Base-by-base conservation (phyloP, 2,113 vertebrate genomes). In the Delphinus delphis region DNA sequence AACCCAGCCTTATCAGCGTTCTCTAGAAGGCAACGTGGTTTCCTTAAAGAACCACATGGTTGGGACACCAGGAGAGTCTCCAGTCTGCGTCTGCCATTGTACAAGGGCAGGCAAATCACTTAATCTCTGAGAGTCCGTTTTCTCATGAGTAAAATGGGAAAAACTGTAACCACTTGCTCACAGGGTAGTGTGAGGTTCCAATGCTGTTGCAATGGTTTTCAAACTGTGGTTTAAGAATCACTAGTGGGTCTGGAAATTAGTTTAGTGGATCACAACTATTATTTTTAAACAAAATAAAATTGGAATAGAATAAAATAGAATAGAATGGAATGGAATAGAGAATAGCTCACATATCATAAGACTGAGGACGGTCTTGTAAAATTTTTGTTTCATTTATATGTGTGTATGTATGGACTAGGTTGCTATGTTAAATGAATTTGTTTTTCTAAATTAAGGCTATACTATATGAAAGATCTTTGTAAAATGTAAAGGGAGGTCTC, bases 401-500 rank as follows among this genome's bases (percentile, higher is more conserved):
- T 53, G 63, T 36, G 3, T 23, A n/a, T 63, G 67, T 41, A 21
- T 60, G 33, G 28, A n/a, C 20, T 86, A 73, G 20, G 12, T n/a
- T 73, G 26, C 6, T 41, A 63, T 8, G 14, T 44, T 36, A 65
- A 87, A 86, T 47, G 41, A 15, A 58, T 85, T 33, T 62, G 2
- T 82, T 92, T 26, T 67, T 93, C 15, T 91, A 90, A 71, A 92
- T 62, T 88, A 93, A 90, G 41, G 6, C 33, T 92, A 26, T 41
- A 14, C 6, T 63, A 67, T 33, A n/a, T 60, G 55, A 82, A 93
- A 96, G 83, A 81, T 6, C 10, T 91, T 90, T 70, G 21, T 44
- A 62, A 83, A 93, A 71, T 28, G 4, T 62, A 65, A 86, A 81
- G 26, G 4, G 12, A 70, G 17, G 13, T 38, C 33, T 5, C 8